Conservation (phyloP, 2,888 invertebrate genomes). For the Erebia ligea region DNA sequence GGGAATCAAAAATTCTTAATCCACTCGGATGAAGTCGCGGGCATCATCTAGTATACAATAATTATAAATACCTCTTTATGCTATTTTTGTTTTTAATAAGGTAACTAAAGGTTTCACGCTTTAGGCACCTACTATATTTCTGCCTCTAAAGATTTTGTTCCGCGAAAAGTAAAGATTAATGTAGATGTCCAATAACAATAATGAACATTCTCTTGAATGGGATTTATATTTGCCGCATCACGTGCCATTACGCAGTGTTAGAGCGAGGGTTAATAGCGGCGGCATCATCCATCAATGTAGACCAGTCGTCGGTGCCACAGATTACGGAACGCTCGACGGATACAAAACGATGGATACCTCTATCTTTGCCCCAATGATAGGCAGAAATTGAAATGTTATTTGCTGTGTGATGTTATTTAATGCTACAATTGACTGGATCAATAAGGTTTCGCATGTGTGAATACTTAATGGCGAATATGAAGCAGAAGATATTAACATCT, state of each 20-base stretch:
- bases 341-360: constrained; percentile 34
- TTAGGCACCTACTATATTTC: not conserved
- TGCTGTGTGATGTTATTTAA: not conserved
- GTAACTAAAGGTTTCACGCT: too few species aligned
- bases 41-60: too few species aligned
- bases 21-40: too few species aligned
- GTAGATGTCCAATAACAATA: constrained; percentile 2
- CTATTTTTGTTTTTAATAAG: too few species aligned
- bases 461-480: not conserved
- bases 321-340: constrained; percentile 29
- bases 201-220: constrained; percentile 17
- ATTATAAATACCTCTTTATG: too few species aligned
- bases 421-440: not conserved
- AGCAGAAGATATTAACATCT: too few species aligned
- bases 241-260: constrained; percentile 62
- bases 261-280: constrained; percentile 53
- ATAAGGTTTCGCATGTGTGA: not conserved
- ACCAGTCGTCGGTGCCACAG: constrained; percentile 53
- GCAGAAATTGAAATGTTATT: constrained; percentile 18
- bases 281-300: constrained; percentile 62
- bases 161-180: constrained; percentile 4
- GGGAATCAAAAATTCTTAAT: too few species aligned
- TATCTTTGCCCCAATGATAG: constrained; percentile 26
- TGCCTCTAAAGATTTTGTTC: not conserved
- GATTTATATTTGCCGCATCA: constrained; percentile 58